Conservation (phyloP, 2,888 invertebrate species). For the Clostera curtula region DNA sequence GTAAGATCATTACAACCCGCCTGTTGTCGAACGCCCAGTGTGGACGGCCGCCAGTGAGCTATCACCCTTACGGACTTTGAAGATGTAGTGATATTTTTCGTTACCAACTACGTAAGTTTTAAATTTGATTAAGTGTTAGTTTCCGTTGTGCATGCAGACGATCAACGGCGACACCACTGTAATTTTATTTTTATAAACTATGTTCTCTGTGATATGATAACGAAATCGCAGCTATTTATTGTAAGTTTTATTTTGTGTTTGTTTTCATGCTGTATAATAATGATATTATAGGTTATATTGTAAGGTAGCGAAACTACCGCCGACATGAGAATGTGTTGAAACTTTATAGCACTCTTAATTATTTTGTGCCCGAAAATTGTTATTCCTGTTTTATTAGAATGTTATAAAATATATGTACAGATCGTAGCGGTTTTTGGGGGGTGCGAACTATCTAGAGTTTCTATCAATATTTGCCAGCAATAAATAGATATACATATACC, state of each 20-base stretch:
- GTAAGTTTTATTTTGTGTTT: slow-evolving; percentile 26
- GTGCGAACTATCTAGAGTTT: no score
- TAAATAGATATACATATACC: no score
- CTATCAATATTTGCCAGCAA: no score
- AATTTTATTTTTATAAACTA: slow-evolving; percentile 35
- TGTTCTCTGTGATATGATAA: slow-evolving; percentile 47
- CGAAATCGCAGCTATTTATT: slow-evolving; percentile 36
- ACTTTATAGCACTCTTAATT: slow-evolving; percentile 4
- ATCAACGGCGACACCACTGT: slow-evolving; percentile 15
- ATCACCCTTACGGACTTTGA: slow-evolving; percentile 31
- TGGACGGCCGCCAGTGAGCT: no score
- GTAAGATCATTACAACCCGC: no score
- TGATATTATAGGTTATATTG: slow-evolving; percentile 7
- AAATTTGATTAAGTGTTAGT: slow-evolving; percentile 36
- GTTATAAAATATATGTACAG: no score
- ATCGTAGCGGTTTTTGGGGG: no score
- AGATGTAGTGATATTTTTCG: slow-evolving; percentile 61
- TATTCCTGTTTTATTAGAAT: no score
- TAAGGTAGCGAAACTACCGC: slow-evolving; percentile 13
- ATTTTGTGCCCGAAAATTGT: no score
- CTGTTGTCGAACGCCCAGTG: no score
- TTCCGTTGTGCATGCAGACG: slow-evolving; percentile 26
- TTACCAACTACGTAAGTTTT: slow-evolving; percentile 57
- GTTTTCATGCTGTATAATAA: slow-evolving; percentile 12
- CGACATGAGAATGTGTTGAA: slow-evolving; percentile 1